These are phyloP conservation scores for Trachurus trachurus DNA, from an alignment of 2,797 vertebrate species.

Conservation along the genomic window DNA sequence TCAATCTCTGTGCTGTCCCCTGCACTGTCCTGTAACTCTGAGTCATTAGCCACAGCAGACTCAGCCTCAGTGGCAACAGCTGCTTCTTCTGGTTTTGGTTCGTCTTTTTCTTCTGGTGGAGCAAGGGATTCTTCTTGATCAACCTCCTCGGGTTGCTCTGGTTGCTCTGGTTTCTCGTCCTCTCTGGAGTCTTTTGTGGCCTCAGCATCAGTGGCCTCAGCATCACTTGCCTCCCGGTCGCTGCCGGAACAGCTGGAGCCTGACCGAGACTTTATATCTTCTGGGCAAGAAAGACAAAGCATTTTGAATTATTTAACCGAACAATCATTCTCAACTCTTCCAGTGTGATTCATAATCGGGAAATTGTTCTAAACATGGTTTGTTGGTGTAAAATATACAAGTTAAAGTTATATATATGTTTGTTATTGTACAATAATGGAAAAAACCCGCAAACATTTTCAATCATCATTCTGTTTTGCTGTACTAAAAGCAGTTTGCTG, in stretches of 20 bases:
- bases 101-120: conserved; percentile 38
- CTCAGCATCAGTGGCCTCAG: conserved; percentile 73
- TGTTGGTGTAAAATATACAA: background rate
- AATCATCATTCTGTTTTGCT: conserved; percentile 7
- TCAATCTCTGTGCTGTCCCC: conserved; percentile 57
- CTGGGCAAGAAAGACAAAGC: conserved; percentile 44
- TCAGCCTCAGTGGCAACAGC: background rate
- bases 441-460: background rate
- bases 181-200: conserved; percentile 54
- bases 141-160: conserved; percentile 35
- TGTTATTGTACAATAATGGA: background rate
- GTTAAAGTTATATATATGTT: too few species aligned
- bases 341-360: background rate
- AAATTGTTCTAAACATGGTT: background rate
- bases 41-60: conserved; percentile 36
- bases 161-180: conserved; percentile 45
- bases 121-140: conserved; percentile 47
- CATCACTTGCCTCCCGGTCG: conserved; percentile 75
- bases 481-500: background rate
- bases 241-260: conserved; percentile 77
- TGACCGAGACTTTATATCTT: conserved; percentile 72
- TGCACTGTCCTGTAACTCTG: conserved; percentile 41
- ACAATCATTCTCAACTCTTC: background rate
- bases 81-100: conserved; percentile 51
- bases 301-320: background rate